Base-by-base conservation (phyloP, 2,797 vertebrate species). In the Carduelis carduelis region DNA sequence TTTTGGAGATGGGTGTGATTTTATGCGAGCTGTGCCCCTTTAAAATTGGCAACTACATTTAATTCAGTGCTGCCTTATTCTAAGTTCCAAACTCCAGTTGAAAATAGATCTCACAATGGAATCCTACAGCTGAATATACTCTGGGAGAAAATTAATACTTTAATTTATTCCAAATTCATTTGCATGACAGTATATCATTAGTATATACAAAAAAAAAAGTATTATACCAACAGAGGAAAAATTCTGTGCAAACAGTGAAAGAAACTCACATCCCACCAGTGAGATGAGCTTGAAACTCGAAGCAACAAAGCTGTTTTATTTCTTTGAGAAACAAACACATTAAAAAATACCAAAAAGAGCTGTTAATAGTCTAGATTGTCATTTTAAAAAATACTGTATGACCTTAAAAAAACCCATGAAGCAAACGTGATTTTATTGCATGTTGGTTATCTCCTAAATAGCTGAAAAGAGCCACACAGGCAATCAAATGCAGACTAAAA, bases 41-140 rank as follows among this genome's bases (percentile, higher is more conserved):
- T 61, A 91, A 84, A 96, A 89, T 53, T 94, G 88, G 92, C 83
- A 95, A 84, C 80, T 72, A 61, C 68, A 39, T 59, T 86, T 69
- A 76, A 87, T 92, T 93, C 93, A 79, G 88, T 66, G 81, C 66
- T 20, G 66, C 35, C 83, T 90, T 84, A 72, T 56, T 92, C 77
- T 83, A 87, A 89, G 85, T 90, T 89, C 90, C 74, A 74, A 95
- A 82, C 83, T 86, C 63, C 26, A 60, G 63, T 84, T 90, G 80
- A 87, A 93, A 95, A 96, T 21, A 95, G 76, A 94, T 66, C 88
- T 84, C 77, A 94, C 83, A 90, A 95, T 90, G 56, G 77, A 95
- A 44, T 84, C 56, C 77, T 94, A 89, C 93, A 95, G 94, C 83
- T 95, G 94, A 96, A 76, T 82, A 95, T 76, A 79, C 74, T 90